These are phyloP conservation scores for Drosophila chauvacae DNA, from an alignment of 1,140 invertebrate species.

Conservation along the genomic window DNA sequence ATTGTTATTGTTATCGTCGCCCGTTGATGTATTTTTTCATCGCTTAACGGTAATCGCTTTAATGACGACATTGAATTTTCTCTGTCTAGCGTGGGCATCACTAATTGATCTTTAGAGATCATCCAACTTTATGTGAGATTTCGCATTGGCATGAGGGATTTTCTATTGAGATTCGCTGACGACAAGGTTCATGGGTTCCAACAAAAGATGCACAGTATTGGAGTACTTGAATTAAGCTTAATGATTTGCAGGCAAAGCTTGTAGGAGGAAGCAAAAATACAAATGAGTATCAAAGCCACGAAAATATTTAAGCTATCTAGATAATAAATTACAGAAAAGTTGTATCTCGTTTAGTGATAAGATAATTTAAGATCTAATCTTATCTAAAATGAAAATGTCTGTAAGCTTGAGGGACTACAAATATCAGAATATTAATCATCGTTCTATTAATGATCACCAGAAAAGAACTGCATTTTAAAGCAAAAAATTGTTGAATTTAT, in stretches of 20 bases:
- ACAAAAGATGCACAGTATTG: background rate
- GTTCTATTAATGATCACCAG: background rate
- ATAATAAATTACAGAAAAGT: background rate
- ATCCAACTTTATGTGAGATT: slow-evolving; percentile 17
- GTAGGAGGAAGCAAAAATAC: background rate
- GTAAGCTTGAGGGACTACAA: background rate
- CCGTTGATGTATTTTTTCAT: slow-evolving; percentile 43
- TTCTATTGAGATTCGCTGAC: slow-evolving; percentile 2
- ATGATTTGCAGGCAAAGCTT: background rate
- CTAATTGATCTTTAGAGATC: slow-evolving; percentile 45
- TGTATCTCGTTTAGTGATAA: slow-evolving; percentile 6
- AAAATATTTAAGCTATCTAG: too few relatives aligned
- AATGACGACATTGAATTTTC: slow-evolving; percentile 67
- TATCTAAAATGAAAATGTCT: background rate
- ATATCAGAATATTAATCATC: background rate
- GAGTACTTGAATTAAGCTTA: background rate
- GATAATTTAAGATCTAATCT: background rate
- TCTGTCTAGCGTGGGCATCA: slow-evolving; percentile 38
- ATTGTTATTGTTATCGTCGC: slow-evolving; percentile 37
- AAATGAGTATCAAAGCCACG: background rate
- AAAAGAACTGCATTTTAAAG: too few relatives aligned
- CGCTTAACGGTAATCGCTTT: slow-evolving; percentile 57
- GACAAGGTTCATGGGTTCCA: background rate
- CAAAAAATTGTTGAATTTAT: background rate
- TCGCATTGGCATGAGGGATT: slow-evolving; percentile 26